Percentiles rank a stretch among this genome's conserved stretches.
phyloP scores from a whole-genome alignment of 2,888 invertebrate species.

The Tolmerus cingulatus region DNA sequence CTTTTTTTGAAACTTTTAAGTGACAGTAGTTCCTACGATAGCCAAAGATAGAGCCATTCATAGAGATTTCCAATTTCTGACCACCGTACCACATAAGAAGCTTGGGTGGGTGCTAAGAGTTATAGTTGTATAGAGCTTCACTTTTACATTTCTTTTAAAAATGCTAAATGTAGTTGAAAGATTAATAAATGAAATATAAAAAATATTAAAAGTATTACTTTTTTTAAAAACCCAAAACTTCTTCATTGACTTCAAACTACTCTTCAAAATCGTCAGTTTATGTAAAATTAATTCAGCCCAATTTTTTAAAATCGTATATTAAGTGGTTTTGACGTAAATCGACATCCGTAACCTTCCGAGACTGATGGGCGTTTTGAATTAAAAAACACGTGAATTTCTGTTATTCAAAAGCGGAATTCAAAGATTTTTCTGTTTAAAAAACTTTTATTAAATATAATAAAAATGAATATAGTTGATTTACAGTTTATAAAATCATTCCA shows the following conservation, averaged over 20 bases:
- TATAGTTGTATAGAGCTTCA: too few species aligned
- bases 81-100: neutral
- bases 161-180: neutral
- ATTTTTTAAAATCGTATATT: too few species aligned
- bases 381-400: too few species aligned
- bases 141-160: neutral
- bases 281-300: too few species aligned
- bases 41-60: neutral
- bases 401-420: neutral
- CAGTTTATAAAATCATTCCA: constrained; percentile 29
- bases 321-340: too few species aligned
- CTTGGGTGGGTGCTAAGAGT: neutral
- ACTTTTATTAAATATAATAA: constrained; percentile 21
- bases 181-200: neutral
- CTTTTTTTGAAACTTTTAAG: neutral
- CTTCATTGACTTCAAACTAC: too few species aligned
- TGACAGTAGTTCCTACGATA: neutral
- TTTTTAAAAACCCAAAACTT: neutral
- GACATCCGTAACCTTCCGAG: too few species aligned
- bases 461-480: constrained; percentile 25
- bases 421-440: neutral
- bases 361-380: too few species aligned
- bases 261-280: too few species aligned
- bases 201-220: neutral
- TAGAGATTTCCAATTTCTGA: neutral